Conservation (phyloP, 1,140 invertebrate genomes). For the Agrypnia vestita region DNA sequence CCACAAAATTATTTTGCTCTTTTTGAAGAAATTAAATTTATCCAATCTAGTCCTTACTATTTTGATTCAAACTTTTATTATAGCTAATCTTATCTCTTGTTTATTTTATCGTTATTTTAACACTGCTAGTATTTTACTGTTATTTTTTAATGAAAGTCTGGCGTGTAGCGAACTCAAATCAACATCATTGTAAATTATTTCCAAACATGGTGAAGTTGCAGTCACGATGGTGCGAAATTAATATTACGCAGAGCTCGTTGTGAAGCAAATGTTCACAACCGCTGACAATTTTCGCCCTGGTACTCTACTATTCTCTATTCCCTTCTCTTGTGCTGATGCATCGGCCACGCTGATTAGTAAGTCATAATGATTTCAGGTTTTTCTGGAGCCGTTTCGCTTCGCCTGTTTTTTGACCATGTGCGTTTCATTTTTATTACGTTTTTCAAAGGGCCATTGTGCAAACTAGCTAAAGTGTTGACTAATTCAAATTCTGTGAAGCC, state of each 20-base stretch:
- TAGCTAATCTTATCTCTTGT: too few relatives aligned
- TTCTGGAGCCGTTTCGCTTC: slow-evolving; percentile 34
- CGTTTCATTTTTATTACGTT: slow-evolving; percentile 40
- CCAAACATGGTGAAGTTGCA: background rate
- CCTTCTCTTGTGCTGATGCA: slow-evolving; percentile 23
- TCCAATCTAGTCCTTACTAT: too few relatives aligned
- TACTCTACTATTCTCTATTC: background rate
- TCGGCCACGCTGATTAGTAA: slow-evolving; percentile 56
- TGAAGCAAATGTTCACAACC: background rate
- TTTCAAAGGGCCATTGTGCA: slow-evolving; percentile 49
- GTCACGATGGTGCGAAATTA: too few relatives aligned
- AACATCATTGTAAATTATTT: too few relatives aligned
- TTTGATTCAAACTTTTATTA: too few relatives aligned
- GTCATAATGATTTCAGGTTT: slow-evolving; percentile 61
- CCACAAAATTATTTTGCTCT: too few relatives aligned
- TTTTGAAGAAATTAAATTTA: too few relatives aligned
- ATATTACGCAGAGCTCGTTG: too few relatives aligned
- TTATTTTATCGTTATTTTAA: background rate
- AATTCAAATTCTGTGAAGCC: slow-evolving; percentile 29
- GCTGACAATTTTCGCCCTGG: background rate
- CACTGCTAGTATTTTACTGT: too few relatives aligned
- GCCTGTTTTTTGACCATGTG: slow-evolving; percentile 28
- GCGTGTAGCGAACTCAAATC: too few relatives aligned
- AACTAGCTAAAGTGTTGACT: slow-evolving; percentile 56
- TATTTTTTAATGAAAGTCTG: background rate